Base-by-base conservation (phyloP, 2,113 vertebrate species). In the Misgurnus anguillicaudatus region DNA sequence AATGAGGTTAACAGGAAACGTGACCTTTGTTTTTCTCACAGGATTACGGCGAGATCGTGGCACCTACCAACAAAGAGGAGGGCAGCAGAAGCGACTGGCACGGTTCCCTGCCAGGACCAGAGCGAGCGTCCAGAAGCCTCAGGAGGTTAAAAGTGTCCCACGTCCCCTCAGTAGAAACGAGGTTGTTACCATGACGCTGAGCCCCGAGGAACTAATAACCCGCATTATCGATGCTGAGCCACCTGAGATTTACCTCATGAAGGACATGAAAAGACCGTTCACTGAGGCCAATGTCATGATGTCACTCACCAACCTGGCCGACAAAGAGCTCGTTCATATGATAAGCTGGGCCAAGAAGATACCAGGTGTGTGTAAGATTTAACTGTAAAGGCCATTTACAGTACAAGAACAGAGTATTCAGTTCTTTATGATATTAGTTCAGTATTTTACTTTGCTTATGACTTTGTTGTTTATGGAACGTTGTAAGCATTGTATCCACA, bases 341-440 rank as follows among this genome's bases (percentile, higher is more conserved):
- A 98, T 99, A 62, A 94, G 90, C 66, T 99, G 98, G 98, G 98
- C 98, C 87, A 99, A 99, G 90, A 99, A 98, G 86, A 97, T 99
- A 51, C 98, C 98, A 13, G 98, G 98, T 88, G 31, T 78, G 77
- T 77, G 58, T 65, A 31, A 31, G 24, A 31, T 31, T 31, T 31
- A 31, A 6, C 0, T 19, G 16, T n/a, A 17, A 51, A 4, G 9
- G 10, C 38, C 5, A 72, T 58, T 58, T 21, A 55, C 24, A 31
- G 24, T 31, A 31, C 19, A 71, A 71, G 48, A 19, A 19, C 2
- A 39, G 38, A 36, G 0, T 5, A 70, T 55, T 53, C 31, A 17
- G 24, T 51, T n/a, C n/a, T n/a, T n/a, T 69, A 57, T 71, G 57
- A 19, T 36, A 71, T 10, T 5, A 55, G 47, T 17, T 71, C 9